A percentile compares a stretch with the other conserved stretches of the same genome.
phyloP scores from a whole-genome alignment of 2,797 vertebrate genomes.

The Muscicapa comitata region DNA sequence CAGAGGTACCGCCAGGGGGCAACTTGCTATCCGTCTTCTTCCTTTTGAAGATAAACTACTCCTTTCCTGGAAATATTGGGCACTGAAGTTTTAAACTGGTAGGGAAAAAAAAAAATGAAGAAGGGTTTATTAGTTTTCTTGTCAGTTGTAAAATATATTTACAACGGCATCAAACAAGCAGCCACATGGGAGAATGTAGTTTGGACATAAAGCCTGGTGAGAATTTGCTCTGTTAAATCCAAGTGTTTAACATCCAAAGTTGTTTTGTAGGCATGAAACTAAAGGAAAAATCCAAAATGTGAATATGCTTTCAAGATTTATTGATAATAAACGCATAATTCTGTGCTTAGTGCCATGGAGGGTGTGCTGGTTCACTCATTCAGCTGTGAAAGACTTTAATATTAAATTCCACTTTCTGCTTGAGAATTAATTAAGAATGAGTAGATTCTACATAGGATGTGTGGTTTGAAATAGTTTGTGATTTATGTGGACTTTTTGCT shows the following conservation, averaged over 20 bases:
- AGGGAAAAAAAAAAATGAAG: neutral
- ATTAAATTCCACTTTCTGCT: neutral
- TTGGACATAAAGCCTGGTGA: neutral
- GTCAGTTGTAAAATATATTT: neutral
- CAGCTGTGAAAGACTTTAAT: neutral
- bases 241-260: neutral
- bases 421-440: neutral
- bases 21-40: neutral
- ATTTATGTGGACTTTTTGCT: slow-evolving; percentile 44
- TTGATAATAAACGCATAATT: neutral
- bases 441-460: neutral
- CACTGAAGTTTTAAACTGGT: neutral
- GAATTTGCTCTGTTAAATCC: neutral
- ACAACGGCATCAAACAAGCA: neutral
- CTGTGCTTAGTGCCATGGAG: neutral
- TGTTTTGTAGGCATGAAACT: neutral
- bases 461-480: neutral
- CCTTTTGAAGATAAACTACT: neutral
- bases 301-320: neutral
- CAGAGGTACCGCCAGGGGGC: neutral
- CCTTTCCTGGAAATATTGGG: neutral
- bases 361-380: neutral
- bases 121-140: neutral
- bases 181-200: neutral
- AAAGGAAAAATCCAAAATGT: neutral